These are phyloP conservation scores for Lagorchestes hirsutus DNA, from an alignment of 2,797 vertebrate species.

Conservation along the genomic window DNA sequence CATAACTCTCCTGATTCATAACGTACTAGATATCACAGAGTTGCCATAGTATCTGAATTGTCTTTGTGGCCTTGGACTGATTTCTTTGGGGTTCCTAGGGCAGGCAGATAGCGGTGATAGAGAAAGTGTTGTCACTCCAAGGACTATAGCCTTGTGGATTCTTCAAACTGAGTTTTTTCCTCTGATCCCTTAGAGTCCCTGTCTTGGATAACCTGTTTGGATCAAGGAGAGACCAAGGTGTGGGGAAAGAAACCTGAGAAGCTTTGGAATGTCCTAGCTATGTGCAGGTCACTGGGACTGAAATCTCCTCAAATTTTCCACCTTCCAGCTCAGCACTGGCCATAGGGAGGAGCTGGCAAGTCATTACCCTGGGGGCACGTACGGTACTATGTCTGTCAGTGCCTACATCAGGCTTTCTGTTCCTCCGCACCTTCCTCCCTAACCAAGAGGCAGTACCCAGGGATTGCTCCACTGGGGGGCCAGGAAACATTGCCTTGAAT, in stretches of 20 bases:
- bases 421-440: not conserved
- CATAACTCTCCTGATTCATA: not conserved
- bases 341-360: not conserved
- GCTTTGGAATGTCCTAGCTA: not conserved
- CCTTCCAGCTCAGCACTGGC: not conserved
- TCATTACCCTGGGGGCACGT: not conserved
- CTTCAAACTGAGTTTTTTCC: not conserved
- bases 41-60: not conserved
- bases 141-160: not conserved
- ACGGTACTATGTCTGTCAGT: not conserved
- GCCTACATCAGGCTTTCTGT: not conserved
- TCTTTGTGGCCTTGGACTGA: not conserved
- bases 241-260: not conserved
- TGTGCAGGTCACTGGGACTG: not conserved
- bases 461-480: conserved; percentile 33
- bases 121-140: not conserved
- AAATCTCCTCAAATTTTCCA: not conserved
- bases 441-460: not conserved
- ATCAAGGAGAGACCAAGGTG: not conserved
- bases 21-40: not conserved
- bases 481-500: conserved; percentile 74
- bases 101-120: not conserved
- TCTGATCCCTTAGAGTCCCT: not conserved
- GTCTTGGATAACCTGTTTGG: not conserved
- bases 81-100: not conserved